Evolutionary conservation across 2,113 vertebrate species (phyloP), one percentile per base, ranked within the genome.

Genomic region (Pongo pygmaeus): DNA sequence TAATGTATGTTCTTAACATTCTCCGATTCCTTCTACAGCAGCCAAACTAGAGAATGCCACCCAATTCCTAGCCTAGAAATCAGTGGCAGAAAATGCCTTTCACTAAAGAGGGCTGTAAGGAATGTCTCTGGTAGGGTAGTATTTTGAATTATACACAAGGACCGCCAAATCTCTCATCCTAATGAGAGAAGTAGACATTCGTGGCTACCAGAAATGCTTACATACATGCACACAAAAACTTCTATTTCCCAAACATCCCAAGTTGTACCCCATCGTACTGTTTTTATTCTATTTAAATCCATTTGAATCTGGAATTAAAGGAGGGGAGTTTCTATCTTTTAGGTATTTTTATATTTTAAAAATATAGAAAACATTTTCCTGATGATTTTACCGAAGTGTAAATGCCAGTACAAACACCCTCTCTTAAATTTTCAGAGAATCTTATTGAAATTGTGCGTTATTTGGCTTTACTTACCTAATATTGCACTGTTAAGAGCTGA

Each of bases 401-500:
- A 86, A 88, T 23, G 43, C 61, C 57, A 93, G 61, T 70, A 70
- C 25, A 89, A 78, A 84, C 43, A 86, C 11, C 25, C 8, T n/a
- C 38, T 90, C 38, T 95, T 30, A 77, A 64, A 30, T 59, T 13
- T 5, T 74, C 18, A 18, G 75, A 80, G 12, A 32, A 27, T 30
- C 30, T 13, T 23, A 9, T 0, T 48, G 14, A 72, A 59, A 50
- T 17, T 52, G 20, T 22, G 52, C 30, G 6, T 3, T 52, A 50
- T 87, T 30, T 18, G 80, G 74, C 59, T 91, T 84, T 69, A 46
- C 98, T 46, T 91, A 99, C 99, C 99, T 98, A 99, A 98, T 99
- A 99, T 99, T 99, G 99, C 99, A 99, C 99, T 99, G 98, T 99
- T 99, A 57, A 99, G 99, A 46, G 99, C 99, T 85, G 99, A 99